Evolutionary conservation across 1,140 invertebrate genomes (phyloP), one percentile per base, ranked within the genome.

Genomic region (Drosophila triauraria): DNA sequence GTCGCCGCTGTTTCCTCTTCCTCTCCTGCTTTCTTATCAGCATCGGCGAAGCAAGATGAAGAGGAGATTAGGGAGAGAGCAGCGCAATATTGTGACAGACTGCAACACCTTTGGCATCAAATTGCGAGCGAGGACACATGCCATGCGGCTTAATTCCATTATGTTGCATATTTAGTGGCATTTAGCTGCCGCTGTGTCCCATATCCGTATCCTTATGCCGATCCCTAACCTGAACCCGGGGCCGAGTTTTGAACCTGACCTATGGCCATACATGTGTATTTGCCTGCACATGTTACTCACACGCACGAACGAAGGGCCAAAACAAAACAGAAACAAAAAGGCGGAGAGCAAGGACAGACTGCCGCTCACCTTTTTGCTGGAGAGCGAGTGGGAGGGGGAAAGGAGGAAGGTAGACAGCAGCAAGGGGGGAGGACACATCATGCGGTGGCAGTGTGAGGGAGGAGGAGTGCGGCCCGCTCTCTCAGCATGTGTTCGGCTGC

Each of bases 161-260:
- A 76, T 88, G 68, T 79, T 83, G 83, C 84, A 87, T 87, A 88
- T 87, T 83, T 88, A 80, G 83, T 88, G 80, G 84, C 83, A 86
- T 82, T 87, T 79, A 70, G 71, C 58, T 80, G 64, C 47, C 51
- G 17, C 27, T 64, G 54, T 67, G 54, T 67, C 42, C 53, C 46
- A 43, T n/a, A 44, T 65, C 71, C 70, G 3, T 44, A 47, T 56
- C 68, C 64, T 27, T 42, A 35, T 57, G 12, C 64, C 43, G 50
- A 68, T 40, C 65, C 65, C 23, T 69, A 69, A 51, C 65, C 65
- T 65, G 27, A 65, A 32, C 53, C 62, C 40, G 30, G 42, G 68
- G 64, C 42, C 27, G 32, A 40, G 54, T 68, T 43, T 59, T 80
- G 57, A 78, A 78, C 71, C 76, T 80, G 80, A 84, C 71, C 70